Evolutionary conservation across 2,888 invertebrate species (phyloP).

Genomic region (Ommatoiulus sabulosus): DNA sequence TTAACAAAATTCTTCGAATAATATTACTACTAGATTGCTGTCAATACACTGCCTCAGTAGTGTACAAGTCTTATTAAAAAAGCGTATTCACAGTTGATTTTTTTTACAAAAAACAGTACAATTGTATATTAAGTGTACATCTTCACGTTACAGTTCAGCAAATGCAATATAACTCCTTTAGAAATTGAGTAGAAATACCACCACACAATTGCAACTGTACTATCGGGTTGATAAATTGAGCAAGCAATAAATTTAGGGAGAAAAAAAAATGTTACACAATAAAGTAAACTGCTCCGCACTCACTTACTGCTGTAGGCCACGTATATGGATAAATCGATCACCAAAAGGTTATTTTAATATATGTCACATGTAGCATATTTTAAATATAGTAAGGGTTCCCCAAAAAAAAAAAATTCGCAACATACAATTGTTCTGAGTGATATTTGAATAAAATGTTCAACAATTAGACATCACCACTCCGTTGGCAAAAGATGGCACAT

Average conservation of each 20-base stretch:
- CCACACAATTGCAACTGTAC: background rate
- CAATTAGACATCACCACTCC: no score
- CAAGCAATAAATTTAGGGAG: background rate
- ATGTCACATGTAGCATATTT: background rate
- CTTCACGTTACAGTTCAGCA: background rate
- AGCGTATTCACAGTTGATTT: no score
- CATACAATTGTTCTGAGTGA: no score
- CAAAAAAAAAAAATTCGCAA: no score
- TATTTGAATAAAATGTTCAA: no score
- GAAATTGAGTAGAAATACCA: background rate
- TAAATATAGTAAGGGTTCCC: no score
- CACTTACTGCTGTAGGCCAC: background rate
- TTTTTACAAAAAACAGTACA: no score
- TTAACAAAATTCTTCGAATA: no score
- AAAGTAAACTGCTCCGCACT: background rate
- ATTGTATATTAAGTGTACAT: background rate
- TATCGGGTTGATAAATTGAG: background rate
- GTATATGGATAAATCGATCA: background rate
- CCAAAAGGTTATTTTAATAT: background rate
- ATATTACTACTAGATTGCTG: no score
- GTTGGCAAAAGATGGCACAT: no score
- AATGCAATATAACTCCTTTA: background rate
- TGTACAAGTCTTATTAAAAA: no score
- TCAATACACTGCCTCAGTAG: no score
- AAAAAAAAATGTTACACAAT: background rate